phyloP scores from a whole-genome alignment of 2,113 vertebrate genomes.

The Lepus americanus region DNA sequence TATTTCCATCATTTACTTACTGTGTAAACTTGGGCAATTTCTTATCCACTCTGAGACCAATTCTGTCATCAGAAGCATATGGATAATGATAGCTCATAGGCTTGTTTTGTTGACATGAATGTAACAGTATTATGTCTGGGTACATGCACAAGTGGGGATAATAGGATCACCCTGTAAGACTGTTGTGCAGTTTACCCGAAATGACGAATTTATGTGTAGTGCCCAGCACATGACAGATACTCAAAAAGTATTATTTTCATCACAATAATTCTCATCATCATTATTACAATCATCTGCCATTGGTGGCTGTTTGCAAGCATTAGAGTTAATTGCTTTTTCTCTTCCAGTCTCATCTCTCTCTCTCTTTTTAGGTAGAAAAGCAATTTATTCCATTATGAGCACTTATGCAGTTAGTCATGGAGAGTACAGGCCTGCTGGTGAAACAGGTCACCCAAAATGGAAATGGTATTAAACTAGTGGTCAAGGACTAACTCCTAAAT shows the following conservation, averaged over 20 bases:
- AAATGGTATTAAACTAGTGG: no score
- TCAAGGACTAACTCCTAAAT: no score
- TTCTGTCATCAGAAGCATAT: conserved; percentile 68
- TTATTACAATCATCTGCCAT: background rate
- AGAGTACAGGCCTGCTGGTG: no score
- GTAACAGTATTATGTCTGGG: background rate
- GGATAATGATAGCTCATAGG: conserved; percentile 62
- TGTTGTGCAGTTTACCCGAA: conserved; percentile 11
- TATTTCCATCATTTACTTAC: conserved; percentile 55
- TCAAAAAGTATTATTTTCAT: background rate
- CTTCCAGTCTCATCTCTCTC: background rate
- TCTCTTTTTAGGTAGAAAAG: no score
- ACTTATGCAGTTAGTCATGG: no score
- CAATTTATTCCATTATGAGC: no score
- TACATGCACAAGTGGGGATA: conserved; percentile 38
- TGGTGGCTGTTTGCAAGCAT: conserved; percentile 11
- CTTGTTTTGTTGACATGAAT: conserved; percentile 60
- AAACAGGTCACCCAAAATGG: no score
- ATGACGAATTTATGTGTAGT: conserved; percentile 30
- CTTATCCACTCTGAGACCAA: conserved; percentile 70
- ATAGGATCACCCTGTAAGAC: conserved; percentile 41
- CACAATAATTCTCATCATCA: background rate
- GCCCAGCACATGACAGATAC: background rate
- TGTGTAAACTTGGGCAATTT: conserved; percentile 48
- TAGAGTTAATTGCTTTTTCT: background rate